Evolutionary conservation across 2,113 vertebrate species (phyloP).

Genomic region (Camelus dromedarius): DNA sequence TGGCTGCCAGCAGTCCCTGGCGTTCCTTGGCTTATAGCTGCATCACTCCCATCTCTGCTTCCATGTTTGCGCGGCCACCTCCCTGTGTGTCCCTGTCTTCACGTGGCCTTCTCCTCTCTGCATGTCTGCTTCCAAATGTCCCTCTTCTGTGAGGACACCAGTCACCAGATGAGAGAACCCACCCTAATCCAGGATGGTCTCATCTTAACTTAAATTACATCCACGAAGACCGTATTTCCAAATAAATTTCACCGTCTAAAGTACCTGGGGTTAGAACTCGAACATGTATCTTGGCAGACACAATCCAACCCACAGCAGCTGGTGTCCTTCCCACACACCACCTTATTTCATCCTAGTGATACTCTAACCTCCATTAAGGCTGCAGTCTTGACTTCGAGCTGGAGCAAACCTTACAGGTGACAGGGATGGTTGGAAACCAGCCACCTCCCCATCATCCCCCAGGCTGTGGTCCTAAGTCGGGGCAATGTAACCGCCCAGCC

Average conservation of each 20-base stretch:
- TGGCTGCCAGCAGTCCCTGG: fast-evolving
- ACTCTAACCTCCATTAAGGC: fast-evolving
- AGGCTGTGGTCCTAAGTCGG: fast-evolving
- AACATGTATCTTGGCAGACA: neutral
- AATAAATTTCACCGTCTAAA: neutral
- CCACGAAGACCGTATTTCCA: neutral
- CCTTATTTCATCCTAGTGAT: neutral
- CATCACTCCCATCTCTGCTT: fast-evolving
- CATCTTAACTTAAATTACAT: neutral
- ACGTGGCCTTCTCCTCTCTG: fast-evolving
- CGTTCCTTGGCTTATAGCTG: fast-evolving
- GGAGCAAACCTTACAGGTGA: neutral
- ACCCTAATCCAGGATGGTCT: neutral
- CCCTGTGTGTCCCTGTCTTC: neutral
- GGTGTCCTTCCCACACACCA: neutral
- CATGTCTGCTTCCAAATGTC: fast-evolving
- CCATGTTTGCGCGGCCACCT: fast-evolving
- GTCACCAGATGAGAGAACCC: no score
- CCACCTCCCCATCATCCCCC: fast-evolving
- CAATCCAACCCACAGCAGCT: neutral
- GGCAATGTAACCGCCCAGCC: fast-evolving
- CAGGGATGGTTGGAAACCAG: neutral
- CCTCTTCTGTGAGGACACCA: neutral
- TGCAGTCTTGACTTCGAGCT: neutral
- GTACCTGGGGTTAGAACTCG: neutral